phyloP scores from a whole-genome alignment of 2,797 vertebrate species.

The Tarsius wallacei region DNA sequence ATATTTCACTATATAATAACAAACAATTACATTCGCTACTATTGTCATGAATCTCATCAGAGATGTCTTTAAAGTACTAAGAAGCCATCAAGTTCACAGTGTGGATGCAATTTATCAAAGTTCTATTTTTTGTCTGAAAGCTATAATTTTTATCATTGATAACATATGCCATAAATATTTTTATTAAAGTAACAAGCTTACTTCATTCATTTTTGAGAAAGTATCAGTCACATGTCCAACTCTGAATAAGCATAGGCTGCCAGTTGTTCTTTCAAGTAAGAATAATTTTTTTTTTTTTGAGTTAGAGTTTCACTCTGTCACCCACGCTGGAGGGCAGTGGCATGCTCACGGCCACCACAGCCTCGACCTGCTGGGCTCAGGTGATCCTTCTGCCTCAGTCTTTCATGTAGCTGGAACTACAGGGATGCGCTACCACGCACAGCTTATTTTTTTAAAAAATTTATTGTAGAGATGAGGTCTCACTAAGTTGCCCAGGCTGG shows the following conservation, averaged over 20 bases:
- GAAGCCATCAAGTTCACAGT: background rate
- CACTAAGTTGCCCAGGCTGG: too few species aligned
- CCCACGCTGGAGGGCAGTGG: too few species aligned
- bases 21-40: background rate
- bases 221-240: background rate
- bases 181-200: background rate
- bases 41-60: background rate
- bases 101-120: background rate
- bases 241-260: background rate
- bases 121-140: background rate
- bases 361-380: too few species aligned
- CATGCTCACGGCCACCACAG: too few species aligned
- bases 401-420: too few species aligned
- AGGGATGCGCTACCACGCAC: too few species aligned
- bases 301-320: too few species aligned
- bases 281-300: background rate
- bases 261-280: background rate
- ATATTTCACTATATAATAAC: background rate
- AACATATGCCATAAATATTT: background rate
- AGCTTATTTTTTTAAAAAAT: too few species aligned
- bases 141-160: background rate
- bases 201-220: background rate
- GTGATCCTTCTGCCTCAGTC: too few species aligned
- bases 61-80: background rate
- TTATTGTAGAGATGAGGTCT: too few species aligned